Evolutionary conservation across 2,888 invertebrate genomes (phyloP), one percentile per base, ranked within the genome.

Genomic region (Coleophora deauratella): DNA sequence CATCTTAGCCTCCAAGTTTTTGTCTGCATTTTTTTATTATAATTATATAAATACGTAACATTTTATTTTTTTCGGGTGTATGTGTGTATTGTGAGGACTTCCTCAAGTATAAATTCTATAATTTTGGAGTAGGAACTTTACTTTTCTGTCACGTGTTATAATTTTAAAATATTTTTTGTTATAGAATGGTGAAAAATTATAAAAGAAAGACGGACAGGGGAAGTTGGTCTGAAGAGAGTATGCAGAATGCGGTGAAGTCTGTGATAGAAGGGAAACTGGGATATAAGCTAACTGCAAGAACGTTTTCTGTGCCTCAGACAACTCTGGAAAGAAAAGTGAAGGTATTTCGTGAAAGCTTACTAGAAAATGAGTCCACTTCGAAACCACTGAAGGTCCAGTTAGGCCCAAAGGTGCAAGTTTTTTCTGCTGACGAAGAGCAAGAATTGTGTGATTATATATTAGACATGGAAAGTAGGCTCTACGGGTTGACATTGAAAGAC

Each of bases 381-480:
- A n/a, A n/a, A n/a, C n/a, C n/a, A n/a, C n/a, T n/a, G n/a, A n/a
- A n/a, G n/a, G n/a, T n/a, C n/a, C n/a, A n/a, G n/a, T n/a, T n/a
- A n/a, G n/a, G n/a, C n/a, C n/a, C n/a, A n/a, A n/a, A n/a, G n/a
- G n/a, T n/a, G n/a, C n/a, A n/a, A n/a, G n/a, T n/a, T n/a, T 21
- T 21, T 21, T 21, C 40, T 27, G 45, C 42, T 40, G 38, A 40
- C 21, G 12, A 43, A 30, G 46, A 46, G 31, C 27, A 44, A 30
- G 46, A 45, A 31, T 31, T 54, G 8, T 45, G 37, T 13, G 12
- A 13, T 32, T 42, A 49, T 42, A 14, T 49, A 35, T 37, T 35
- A 41, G 33, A 45, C 6, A 49, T 53, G 49, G 52, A 55, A 33
- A 9, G 11, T 9, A 41, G 54, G 7, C 27, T 47, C 38, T 44